Base-by-base conservation (phyloP, 2,888 invertebrate species). In the Cantharis rustica region DNA sequence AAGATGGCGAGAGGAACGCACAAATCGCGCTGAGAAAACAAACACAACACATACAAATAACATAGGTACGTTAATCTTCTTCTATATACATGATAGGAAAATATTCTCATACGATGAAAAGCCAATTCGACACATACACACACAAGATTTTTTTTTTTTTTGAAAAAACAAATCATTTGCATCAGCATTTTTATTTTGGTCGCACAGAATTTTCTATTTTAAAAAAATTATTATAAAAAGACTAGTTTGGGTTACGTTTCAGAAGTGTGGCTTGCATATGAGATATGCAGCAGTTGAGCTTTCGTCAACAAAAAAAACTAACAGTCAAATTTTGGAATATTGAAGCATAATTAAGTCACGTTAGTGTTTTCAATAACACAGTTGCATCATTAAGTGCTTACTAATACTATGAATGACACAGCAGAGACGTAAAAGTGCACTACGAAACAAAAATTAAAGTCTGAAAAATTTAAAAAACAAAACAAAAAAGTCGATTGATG, bases 231-330 rank as follows among this genome's bases (percentile, higher is more conserved):
- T 81, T 71, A 75, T 79, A 77, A 82, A 31, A 83, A 84, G 88
- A 88, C 88, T 88, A 87, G 87, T 86, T 86, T 83, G 85, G 86
- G 84, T 86, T 86, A 85, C 85, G 84, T 82, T 79, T 75, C 68
- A 75, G 69, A 77, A 71, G 72, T 73, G 72, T 78, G 68, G 61
- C 72, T 47, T 2, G n/a, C 47, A 47, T 31, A 31, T n/a, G 70
- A 16, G 71, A 78, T 75, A 76, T 75, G 78, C 79, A 47, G n/a
- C 47, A 75, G 73, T 80, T 81, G 79, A 81, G 79, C 80, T 75
- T 79, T 76, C 71, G 71, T 74, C 74, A 73, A 66, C 72, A 66
- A 72, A 72, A n/a, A 23, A 69, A 66, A 69, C 70, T 76, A 79
- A 68, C 77, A 79, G 75, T 80, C 77, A 66, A 78, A 80, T 77